Evolutionary conservation across 1,140 invertebrate genomes (phyloP).

Genomic region (Leptinotarsa undecemlineata): DNA sequence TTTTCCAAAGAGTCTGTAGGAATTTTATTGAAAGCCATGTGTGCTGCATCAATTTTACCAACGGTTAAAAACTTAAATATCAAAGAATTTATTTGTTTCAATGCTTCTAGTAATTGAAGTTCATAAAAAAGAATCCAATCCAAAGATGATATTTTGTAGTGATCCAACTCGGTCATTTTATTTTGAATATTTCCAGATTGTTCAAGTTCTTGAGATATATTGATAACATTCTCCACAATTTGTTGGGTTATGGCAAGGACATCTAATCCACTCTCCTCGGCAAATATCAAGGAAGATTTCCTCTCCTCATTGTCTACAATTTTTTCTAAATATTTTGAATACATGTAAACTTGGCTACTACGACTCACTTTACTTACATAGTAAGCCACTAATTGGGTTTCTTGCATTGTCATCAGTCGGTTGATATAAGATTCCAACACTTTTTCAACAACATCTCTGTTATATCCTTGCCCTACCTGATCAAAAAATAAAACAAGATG

Average conservation of each 20-base stretch:
- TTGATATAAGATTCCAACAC: conserved; percentile 73
- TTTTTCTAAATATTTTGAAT: conserved; percentile 77
- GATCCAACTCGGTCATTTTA: conserved; percentile 64
- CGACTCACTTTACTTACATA: conserved; percentile 78
- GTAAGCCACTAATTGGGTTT: conserved; percentile 80
- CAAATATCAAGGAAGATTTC: conserved; percentile 65
- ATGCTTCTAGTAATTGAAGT: conserved; percentile 75
- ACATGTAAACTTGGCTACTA: conserved; percentile 73
- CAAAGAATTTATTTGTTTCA: conserved; percentile 87
- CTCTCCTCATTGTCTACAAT: conserved; percentile 68
- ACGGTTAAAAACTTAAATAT: conserved; percentile 78
- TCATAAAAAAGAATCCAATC: conserved; percentile 87
- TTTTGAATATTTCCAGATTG: conserved; percentile 41
- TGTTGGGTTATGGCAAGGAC: conserved; percentile 80
- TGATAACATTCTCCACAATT: conserved; percentile 77
- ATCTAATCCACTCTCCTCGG: conserved; percentile 77
- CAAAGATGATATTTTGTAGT: conserved; percentile 78
- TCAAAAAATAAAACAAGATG: conserved; percentile 85
- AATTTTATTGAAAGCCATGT: conserved; percentile 70
- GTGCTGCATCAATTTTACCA: conserved; percentile 70
- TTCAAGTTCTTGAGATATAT: conserved; percentile 41
- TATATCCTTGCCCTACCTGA: conserved; percentile 70
- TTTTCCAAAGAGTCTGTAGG: conserved; percentile 66
- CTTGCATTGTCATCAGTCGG: conserved; percentile 70
- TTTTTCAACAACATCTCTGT: conserved; percentile 71